Evolutionary conservation across 2,113 vertebrate genomes (phyloP), one percentile per base, ranked within the genome.

Genomic region (Vireo altiloquus): DNA sequence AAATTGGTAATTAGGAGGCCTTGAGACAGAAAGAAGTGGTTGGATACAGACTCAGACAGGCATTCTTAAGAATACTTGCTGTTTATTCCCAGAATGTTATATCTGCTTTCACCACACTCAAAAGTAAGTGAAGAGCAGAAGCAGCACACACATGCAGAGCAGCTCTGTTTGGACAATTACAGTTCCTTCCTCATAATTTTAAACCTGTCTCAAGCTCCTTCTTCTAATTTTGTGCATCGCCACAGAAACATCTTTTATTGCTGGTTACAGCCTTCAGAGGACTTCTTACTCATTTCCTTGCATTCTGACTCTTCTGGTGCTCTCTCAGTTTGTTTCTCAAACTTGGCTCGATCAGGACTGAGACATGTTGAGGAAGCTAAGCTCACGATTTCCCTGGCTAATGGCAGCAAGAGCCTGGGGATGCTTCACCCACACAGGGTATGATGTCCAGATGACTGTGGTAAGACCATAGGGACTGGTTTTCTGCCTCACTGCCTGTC

Each of bases 321-420:
- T 78, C 0, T 0, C n/a, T 52, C 2, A 0, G 46, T 60, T 83
- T 69, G n/a, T 77, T 86, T 47, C 53, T 86, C 3, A 1, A 74
- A 8, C 37, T 0, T 14, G 47, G 17, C 33, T 56, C 61, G 39
- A 56, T 44, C 65, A 63, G 65, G 30, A 47, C 20, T 0, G 0
- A 60, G 76, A 56, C 16, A 10, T 2, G 16, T 4, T 18, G 13
- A 63, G 69, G 20, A 75, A 71, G 23, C 7, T 1, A 15, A 91
- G 37, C 28, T 89, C 18, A 3, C 53, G 0, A 0, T 39, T 39
- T 49, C 12, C 14, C 14, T 5, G 1, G 18, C 31, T 86, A 40
- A 71, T 18, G 28, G 39, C 42, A 49, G 44, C 0, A 2, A 28
- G 25, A 46, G 3, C 13, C 69, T n/a, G 21, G 16, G 40, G 27